phyloP scores from a whole-genome alignment of 2,113 vertebrate genomes.

The Centropristis striata region DNA sequence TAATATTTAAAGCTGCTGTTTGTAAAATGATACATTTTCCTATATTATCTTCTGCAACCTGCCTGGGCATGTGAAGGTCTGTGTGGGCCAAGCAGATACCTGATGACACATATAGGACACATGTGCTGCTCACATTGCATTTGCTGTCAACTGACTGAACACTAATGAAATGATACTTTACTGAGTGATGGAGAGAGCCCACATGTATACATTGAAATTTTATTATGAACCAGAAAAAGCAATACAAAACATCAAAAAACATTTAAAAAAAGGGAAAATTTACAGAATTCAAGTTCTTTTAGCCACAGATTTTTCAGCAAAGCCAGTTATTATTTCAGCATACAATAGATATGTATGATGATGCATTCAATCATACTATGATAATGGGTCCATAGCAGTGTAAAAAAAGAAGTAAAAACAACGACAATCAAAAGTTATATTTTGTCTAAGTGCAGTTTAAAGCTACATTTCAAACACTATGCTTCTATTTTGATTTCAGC shows the following conservation, averaged over 20 bases:
- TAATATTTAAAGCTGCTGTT: constrained; percentile 9
- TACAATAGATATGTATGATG: neutral
- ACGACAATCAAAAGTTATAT: neutral
- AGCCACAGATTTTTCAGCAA: neutral
- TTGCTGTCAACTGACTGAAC: constrained; percentile 41
- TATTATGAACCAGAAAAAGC: constrained; percentile 30
- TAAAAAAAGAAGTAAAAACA: neutral
- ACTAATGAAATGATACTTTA: neutral
- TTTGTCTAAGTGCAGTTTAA: neutral
- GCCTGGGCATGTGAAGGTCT: constrained; percentile 61
- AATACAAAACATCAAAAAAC: neutral
- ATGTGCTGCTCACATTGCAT: constrained; percentile 55
- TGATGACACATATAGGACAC: constrained; percentile 33
- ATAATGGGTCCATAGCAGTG: neutral
- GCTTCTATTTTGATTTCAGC: neutral
- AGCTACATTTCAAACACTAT: neutral
- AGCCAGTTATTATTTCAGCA: neutral
- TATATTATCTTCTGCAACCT: constrained; percentile 37
- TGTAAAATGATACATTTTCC: constrained; percentile 26
- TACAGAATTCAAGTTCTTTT: neutral
- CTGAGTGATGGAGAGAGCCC: constrained; percentile 13
- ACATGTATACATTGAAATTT: neutral
- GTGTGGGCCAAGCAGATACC: constrained; percentile 38
- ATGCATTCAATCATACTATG: neutral
- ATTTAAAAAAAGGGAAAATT: neutral